Percentiles rank a stretch among this genome's conserved stretches.
Conservation (phyloP, 2,888 invertebrate species). For the Colostygia pectinataria region DNA sequence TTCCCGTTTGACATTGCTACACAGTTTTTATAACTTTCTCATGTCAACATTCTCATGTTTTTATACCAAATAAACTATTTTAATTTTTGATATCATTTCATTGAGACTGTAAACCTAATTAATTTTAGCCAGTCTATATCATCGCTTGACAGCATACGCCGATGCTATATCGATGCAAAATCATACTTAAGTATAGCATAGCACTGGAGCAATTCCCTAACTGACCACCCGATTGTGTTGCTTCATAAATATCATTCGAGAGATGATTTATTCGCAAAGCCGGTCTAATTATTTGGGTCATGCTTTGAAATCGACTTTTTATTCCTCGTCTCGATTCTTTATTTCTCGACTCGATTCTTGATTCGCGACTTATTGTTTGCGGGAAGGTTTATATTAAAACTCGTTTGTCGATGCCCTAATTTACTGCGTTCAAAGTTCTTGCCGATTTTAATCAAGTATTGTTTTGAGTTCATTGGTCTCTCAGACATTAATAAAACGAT, state of each 20-base stretch:
- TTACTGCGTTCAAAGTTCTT: constrained; percentile 27
- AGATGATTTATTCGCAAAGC: constrained; percentile 70
- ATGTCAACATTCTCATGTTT: too few relatives aligned
- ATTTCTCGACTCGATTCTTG: constrained; percentile 21
- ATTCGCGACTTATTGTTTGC: constrained; percentile 35
- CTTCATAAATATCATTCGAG: constrained; percentile 69
- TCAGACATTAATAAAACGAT: neutral
- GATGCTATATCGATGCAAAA: too few relatives aligned
- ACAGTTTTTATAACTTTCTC: too few relatives aligned
- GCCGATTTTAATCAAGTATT: constrained; percentile 25
- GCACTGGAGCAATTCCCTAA: constrained; percentile 34
- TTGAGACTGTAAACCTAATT: too few relatives aligned
- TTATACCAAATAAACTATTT: too few relatives aligned
- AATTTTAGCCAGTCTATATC: too few relatives aligned
- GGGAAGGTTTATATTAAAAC: constrained; percentile 30
- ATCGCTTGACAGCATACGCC: too few relatives aligned
- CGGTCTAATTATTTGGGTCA: constrained; percentile 75
- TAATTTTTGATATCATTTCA: too few relatives aligned
- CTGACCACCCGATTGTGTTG: constrained; percentile 64
- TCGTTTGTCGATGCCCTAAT: constrained; percentile 31
- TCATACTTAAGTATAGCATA: constrained; percentile 4
- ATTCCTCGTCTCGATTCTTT: constrained; percentile 21
- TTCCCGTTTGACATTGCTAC: too few relatives aligned
- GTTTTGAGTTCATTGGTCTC: constrained; percentile 12
- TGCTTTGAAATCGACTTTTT: constrained; percentile 63